Percentiles rank a stretch among this genome's conserved stretches.
Evolutionary conservation across 2,888 invertebrate species (phyloP).

Genomic region (Dynastes hyllus): DNA sequence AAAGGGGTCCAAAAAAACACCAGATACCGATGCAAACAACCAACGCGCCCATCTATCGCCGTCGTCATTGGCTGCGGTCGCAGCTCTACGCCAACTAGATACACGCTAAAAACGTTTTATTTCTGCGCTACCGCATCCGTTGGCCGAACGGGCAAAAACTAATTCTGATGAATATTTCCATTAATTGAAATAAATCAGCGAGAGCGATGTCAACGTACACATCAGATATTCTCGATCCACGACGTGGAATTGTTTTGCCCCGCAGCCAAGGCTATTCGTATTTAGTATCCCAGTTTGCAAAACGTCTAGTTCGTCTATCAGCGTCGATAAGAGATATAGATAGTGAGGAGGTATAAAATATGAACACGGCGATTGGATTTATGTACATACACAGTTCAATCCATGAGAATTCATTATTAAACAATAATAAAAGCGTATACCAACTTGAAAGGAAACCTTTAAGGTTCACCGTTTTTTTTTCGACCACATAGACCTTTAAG

Average conservation of each 20-base stretch:
- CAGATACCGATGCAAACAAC: conserved; percentile 24
- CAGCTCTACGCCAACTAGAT: neutral
- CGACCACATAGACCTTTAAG: too few species aligned
- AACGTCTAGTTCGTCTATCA: conserved; percentile 49
- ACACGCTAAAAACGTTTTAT: conserved; percentile 2
- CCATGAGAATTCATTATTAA: conserved; percentile 4
- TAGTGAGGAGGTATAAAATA: conserved; percentile 47
- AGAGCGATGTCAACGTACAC: conserved; percentile 57
- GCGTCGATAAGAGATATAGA: conserved; percentile 51
- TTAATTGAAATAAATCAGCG: conserved; percentile 70
- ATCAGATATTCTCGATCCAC: conserved; percentile 51
- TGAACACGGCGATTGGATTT: neutral
- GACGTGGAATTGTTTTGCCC: conserved; percentile 6
- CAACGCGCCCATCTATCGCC: neutral
- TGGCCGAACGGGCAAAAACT: conserved; percentile 60
- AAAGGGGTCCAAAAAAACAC: neutral
- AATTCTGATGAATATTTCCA: conserved; percentile 68
- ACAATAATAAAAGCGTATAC: neutral
- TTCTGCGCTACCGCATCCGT: conserved; percentile 58
- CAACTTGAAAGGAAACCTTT: too few species aligned
- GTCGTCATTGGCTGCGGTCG: conserved; percentile 11
- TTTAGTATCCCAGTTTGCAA: conserved; percentile 2
- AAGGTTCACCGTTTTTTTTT: too few species aligned
- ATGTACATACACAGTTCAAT: conserved; percentile 8
- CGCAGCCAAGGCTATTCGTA: conserved; percentile 10